Evolutionary conservation across 2,888 invertebrate species (phyloP).

Genomic region (Drosophila siamana): DNA sequence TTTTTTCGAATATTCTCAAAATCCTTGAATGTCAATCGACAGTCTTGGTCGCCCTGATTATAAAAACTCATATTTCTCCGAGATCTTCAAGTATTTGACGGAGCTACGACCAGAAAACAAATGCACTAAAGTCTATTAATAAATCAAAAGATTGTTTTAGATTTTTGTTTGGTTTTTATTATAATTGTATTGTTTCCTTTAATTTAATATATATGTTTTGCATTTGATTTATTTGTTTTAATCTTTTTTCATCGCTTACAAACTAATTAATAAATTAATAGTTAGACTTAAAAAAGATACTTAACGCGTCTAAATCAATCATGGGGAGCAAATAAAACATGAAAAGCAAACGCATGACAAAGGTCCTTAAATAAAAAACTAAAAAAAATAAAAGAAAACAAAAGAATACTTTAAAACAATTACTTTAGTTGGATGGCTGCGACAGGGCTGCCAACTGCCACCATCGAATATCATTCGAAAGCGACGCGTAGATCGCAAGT

Average conservation of each 20-base stretch:
- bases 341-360: slow-evolving; percentile 58
- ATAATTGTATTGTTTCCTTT: slow-evolving; percentile 74
- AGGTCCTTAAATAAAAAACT: slow-evolving; percentile 43
- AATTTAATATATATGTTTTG: slow-evolving; percentile 67
- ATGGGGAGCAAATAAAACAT: slow-evolving; percentile 60
- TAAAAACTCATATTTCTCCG: background rate
- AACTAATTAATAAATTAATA: slow-evolving; percentile 82
- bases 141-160: slow-evolving; percentile 2
- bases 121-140: background rate
- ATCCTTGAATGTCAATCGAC: slow-evolving; percentile 3
- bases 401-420: slow-evolving; percentile 56
- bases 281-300: slow-evolving; percentile 76
- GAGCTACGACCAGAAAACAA: background rate
- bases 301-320: slow-evolving; percentile 69
- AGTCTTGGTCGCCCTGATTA: background rate
- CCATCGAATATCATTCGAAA: background rate
- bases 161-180: slow-evolving; percentile 59
- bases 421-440: slow-evolving; percentile 49
- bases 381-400: slow-evolving; percentile 25
- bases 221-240: slow-evolving; percentile 68
- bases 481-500: slow-evolving; percentile 29
- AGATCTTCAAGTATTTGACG: background rate
- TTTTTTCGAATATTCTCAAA: background rate
- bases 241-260: slow-evolving; percentile 64
- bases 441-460: slow-evolving; percentile 28